Conservation (phyloP, 2,888 invertebrate genomes). For the Branchipolynoe longqiensis region DNA sequence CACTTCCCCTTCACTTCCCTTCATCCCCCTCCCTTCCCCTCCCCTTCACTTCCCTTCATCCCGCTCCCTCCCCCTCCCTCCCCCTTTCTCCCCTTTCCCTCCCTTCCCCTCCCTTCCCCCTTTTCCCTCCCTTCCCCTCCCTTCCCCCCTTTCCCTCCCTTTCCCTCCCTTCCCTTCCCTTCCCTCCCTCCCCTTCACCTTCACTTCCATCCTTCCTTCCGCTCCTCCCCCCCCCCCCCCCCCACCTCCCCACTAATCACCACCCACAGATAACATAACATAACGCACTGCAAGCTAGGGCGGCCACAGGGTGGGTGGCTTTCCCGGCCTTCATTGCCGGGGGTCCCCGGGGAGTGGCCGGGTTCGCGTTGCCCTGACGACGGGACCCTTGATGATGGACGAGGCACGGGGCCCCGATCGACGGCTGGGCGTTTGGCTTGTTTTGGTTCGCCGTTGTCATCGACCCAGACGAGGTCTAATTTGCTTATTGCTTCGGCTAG, state of each 20-base stretch:
- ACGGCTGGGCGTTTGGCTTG: slow-evolving; percentile 48
- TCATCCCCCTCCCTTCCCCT: too few species aligned
- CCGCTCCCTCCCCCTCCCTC: too few species aligned
- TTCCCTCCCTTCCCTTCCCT: background rate
- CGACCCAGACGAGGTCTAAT: background rate
- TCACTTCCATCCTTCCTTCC: background rate
- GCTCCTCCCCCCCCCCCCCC: background rate
- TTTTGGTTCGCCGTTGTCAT: slow-evolving; percentile 24
- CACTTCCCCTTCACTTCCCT: too few species aligned
- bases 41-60: too few species aligned
- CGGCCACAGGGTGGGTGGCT: too few species aligned
- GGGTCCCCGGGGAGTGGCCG: too few species aligned
- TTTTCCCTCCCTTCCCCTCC: background rate
- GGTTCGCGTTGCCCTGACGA: too few species aligned
- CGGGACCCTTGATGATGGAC: too few species aligned
- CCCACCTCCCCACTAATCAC: background rate
- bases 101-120: background rate
- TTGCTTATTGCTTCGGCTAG: slow-evolving; percentile 28
- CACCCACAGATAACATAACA: too few species aligned
- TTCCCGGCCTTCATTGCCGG: too few species aligned
- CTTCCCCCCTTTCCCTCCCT: background rate
- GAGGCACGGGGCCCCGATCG: too few species aligned
- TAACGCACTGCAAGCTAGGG: too few species aligned
- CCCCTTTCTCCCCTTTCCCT: background rate
- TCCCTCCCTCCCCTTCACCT: background rate